Evolutionary conservation across 1,140 invertebrate genomes (phyloP), one percentile per base, ranked within the genome.

Genomic region (Ylistrum balloti): DNA sequence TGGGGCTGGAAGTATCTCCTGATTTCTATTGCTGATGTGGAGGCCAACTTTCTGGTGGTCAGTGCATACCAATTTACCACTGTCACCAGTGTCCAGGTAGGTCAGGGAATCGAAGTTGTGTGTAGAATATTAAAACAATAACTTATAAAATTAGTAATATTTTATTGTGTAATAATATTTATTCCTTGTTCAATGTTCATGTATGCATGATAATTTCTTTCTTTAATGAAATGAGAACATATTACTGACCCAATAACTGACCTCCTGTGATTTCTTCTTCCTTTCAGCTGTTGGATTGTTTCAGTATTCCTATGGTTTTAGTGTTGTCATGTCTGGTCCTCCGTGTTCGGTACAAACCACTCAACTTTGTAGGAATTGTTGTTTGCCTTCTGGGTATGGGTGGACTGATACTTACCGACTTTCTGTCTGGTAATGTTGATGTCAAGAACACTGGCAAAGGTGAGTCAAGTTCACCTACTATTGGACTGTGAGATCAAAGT

Each of bases 391-490:
- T 98, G 96, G 98, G 98, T 9, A 97, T 98, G 33, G 98, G 97
- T 3, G 98, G 98, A 94, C 97, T 98, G 0, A 98, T 98, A 11
- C 98, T 97, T 97, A 98, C 98, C 86, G 98, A 98, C 96, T 97
- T 98, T 34, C 88, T 95, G 2, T 91, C 94, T 35, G 93, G 93
- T 22, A 94, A 93, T 86, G 85, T 41, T 28, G 86, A 88, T n/a
- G 38, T 45, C 33, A 33, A 87, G 20, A 28, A 85, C 41, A 33
- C 28, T 45, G 41, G 33, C 33, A 38, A 41, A 38, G 28, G 87
- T 88, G 3, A 38, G 33, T 33, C 22, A 86, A 86, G 34, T 22
- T 86, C 86, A 34, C 28, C 28, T 33, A 34, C 28, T 15, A 13
- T 20, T 32, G 9, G 20, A 32, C 33, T 33, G 3, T 33, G 35